Evolutionary conservation across 23 tunicate species (phyloP), one percentile per base, ranked within the genome.

Genomic region (Styela clava): DNA sequence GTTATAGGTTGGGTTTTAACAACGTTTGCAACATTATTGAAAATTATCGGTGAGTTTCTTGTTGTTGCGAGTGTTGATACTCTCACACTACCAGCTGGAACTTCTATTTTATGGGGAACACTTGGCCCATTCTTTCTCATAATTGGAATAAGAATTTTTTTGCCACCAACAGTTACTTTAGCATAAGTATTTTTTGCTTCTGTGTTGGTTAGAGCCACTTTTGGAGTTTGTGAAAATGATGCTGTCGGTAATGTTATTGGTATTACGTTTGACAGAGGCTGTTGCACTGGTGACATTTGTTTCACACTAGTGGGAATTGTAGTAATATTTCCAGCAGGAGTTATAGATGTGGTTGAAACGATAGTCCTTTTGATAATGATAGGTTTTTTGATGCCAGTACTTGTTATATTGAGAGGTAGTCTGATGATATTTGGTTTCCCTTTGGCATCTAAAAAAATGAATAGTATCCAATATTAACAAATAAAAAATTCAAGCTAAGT

Each of bases 151-250:
- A 67, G 71, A 18, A 67, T 67, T 67, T 67, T 67, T 29, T 67
- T 67, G 71, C 31, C 31, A 67, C 71, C 71, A 27, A 67, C 71
- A 16, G 31, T 67, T 25, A 67, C 71, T 67, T 67, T 67, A 16
- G 71, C 71, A 24, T 67, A 67, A 16, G 71, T 67, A 27, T 67
- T 67, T 29, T 25, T 67, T 18, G 71, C 16, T 22, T 25, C 71
- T 16, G 71, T 18, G 2, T 24, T 67, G 22, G 71, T 67, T 22
- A 22, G 16, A 29, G 71, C 12, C 71, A 29, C 2, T 23, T 61
- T 22, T 22, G n/a, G 22, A 16, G 71, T 25, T 27, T 27, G 30
- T 22, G 71, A 18, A 16, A 24, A 18, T 25, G 71, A 25, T 16
- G 24, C 31, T 27, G 32, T 18, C 18, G 31, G 31, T 18, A 67